Base-by-base conservation (phyloP, 2,113 vertebrate genomes). In the Mustela lutreola region DNA sequence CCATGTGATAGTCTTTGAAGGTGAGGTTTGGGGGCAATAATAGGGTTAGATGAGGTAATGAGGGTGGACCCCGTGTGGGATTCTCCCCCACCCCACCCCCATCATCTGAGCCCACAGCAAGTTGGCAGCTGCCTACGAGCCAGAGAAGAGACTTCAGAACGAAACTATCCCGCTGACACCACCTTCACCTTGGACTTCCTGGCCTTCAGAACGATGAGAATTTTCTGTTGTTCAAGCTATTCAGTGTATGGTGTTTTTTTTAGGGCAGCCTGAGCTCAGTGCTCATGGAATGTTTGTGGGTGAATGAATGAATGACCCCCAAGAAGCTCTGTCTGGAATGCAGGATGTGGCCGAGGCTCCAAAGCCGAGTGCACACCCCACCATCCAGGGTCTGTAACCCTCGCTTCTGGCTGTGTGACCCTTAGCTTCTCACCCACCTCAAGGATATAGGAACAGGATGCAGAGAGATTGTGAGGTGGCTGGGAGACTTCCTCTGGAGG, bases 31-130 rank as follows among this genome's bases (percentile, higher is more conserved):
- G 22, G 82, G n/a, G 60, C 56, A 26, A 67, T 42, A 24, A n/a
- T 42, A 39, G 6, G 45, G 45, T 26, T 87, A 33, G 71, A 53
- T 60, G 80, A 50, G 24, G 11, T 76, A 53, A 36, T 28, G 73
- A 45, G 14, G 60, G 9, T 3, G 26, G 60, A 31, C 10, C 36
- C 42, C 9, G 19, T n/a, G 67, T 48, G 81, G 24, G 33, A 1
- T 83, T 5, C 24, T 9, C 33, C 19, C 22, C 31, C 18, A 3
- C 53, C 19, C 8, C 39, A 12, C 1, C 2, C 0, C 15, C 1
- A 0, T 42, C 14, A 24, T 11, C 19, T 33, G n/a, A 65, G 45
- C 26, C 33, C 9, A 18, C 18, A 33, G 50, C 11, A 31, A 48
- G 65, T 39, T 39, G 39, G 42, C 92, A 33, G 45, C 45, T 1